These are phyloP conservation scores for Macquaria australasica DNA, from an alignment of 2,113 vertebrate genomes.

Conservation along the genomic window DNA sequence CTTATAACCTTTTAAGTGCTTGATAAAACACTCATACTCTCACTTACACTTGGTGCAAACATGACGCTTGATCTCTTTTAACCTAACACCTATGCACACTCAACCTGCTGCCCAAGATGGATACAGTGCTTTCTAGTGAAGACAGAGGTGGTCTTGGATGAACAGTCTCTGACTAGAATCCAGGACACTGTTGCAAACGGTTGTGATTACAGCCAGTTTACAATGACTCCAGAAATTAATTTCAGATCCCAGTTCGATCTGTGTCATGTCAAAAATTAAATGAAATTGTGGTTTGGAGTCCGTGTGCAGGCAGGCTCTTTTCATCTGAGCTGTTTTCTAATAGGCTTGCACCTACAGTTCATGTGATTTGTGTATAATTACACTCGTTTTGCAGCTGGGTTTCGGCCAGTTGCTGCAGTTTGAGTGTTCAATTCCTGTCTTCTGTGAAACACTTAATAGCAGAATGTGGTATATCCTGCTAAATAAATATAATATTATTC, in stretches of 20 bases:
- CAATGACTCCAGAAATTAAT: background rate
- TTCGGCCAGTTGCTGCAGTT: slow-evolving; percentile 20
- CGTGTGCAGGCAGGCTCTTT: background rate
- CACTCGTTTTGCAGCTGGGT: background rate
- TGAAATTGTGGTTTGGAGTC: background rate
- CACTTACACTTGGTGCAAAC: background rate
- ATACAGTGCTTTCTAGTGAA: slow-evolving; percentile 20
- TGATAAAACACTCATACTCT: slow-evolving; percentile 22
- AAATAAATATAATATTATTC: slow-evolving; percentile 1
- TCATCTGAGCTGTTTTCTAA: slow-evolving; percentile 10
- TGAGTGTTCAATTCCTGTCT: background rate
- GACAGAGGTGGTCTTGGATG: background rate
- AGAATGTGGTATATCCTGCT: background rate
- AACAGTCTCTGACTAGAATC: slow-evolving; percentile 53
- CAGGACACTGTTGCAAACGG: slow-evolving; percentile 41
- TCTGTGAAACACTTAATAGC: background rate
- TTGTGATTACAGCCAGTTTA: background rate
- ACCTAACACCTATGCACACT: background rate
- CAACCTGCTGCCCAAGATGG: slow-evolving; percentile 8
- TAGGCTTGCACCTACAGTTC: background rate
- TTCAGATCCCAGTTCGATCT: background rate
- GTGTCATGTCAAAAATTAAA: background rate
- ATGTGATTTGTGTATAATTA: background rate
- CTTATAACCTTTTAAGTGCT: background rate
- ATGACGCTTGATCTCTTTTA: background rate